phyloP scores from a whole-genome alignment of 1,140 invertebrate species.

The Eurosta solidaginis region DNA sequence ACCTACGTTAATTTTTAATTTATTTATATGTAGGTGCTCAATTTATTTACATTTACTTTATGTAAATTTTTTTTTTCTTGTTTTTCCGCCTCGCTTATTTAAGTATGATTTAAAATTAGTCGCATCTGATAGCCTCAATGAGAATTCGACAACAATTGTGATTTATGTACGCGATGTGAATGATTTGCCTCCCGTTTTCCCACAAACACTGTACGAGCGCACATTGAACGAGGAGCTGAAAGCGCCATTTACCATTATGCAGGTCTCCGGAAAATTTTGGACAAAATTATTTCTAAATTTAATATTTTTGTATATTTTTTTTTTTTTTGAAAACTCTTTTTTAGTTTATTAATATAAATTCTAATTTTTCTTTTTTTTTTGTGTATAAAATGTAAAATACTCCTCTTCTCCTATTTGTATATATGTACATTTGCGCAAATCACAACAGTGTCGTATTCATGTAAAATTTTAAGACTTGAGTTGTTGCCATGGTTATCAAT shows the following conservation, averaged over 20 bases:
- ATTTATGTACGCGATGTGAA: constrained; percentile 80
- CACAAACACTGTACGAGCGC: constrained; percentile 70
- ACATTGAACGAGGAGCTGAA: constrained; percentile 70
- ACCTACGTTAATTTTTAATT: not conserved
- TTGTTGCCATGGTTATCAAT: no score
- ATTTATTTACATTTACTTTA: not conserved
- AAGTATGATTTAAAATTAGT: constrained; percentile 86
- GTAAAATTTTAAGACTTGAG: no score
- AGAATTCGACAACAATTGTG: constrained; percentile 78
- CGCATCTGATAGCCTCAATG: constrained; percentile 83
- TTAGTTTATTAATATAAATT: not conserved
- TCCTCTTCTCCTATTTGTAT: no score
- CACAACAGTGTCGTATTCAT: no score
- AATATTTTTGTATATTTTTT: not conserved
- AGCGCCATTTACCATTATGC: constrained; percentile 67
- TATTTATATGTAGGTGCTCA: not conserved
- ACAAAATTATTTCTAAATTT: not conserved
- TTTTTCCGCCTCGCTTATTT: constrained; percentile 20
- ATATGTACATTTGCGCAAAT: no score
- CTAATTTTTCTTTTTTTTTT: constrained; percentile 21
- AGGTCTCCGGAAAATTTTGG: constrained; percentile 62
- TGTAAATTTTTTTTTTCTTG: constrained; percentile 20
- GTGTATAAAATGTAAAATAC: not conserved
- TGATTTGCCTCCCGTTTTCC: constrained; percentile 80
- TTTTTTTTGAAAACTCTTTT: not conserved